A percentile compares a stretch with the other conserved stretches of the same genome.
Evolutionary conservation across 2,113 vertebrate genomes (phyloP).

Genomic region (Mungos mungo): DNA sequence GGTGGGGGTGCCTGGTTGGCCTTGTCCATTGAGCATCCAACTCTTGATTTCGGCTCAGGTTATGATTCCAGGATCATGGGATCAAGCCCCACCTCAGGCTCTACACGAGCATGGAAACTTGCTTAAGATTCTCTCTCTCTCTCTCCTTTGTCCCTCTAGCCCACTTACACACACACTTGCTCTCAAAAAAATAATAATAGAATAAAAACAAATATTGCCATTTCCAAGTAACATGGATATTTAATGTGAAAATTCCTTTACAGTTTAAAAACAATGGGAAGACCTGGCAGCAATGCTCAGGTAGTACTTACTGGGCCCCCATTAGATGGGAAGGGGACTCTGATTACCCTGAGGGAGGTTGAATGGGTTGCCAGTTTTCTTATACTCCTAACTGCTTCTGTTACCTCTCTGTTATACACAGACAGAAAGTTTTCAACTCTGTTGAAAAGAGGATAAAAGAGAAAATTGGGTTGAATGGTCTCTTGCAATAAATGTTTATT

Average conservation of each 20-base stretch:
- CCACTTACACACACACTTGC: too few relatives aligned
- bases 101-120: too few relatives aligned
- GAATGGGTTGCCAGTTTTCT: background rate
- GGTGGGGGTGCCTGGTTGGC: too few relatives aligned
- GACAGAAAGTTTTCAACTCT: background rate
- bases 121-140: too few relatives aligned
- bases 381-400: background rate
- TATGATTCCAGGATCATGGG: too few relatives aligned
- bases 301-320: background rate
- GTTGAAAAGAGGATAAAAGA: background rate
- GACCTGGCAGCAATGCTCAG: background rate
- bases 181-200: too few relatives aligned
- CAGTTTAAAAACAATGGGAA: background rate
- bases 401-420: background rate
- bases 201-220: background rate
- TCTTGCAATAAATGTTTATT: constrained; percentile 10
- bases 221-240: background rate
- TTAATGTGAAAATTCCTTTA: background rate
- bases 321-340: background rate
- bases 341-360: background rate
- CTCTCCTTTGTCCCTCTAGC: too few relatives aligned
- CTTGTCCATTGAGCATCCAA: too few relatives aligned
- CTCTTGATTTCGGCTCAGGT: too few relatives aligned
- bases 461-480: background rate
- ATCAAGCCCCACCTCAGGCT: too few relatives aligned